Conservation (phyloP, 1,140 invertebrate genomes). For the Drosophila virilis region DNA sequence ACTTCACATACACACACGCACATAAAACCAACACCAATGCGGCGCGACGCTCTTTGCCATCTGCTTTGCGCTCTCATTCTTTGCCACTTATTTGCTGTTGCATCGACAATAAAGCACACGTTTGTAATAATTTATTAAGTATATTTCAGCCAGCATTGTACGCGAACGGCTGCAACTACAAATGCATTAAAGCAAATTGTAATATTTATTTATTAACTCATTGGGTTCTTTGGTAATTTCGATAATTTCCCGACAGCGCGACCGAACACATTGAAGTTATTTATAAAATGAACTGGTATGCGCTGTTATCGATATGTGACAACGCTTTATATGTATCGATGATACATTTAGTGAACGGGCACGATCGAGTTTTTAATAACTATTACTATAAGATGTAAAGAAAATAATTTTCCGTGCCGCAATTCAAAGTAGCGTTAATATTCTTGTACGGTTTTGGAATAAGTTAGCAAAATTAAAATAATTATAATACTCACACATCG, state of each 20-base stretch:
- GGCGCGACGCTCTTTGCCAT: constrained; percentile 76
- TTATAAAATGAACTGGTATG: constrained; percentile 47
- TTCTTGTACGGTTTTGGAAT: neutral
- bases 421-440: neutral
- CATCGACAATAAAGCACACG: constrained; percentile 47
- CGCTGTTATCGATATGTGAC: constrained; percentile 22
- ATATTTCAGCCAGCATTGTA: constrained; percentile 11
- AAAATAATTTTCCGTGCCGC: neutral
- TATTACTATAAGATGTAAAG: neutral
- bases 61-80: constrained; percentile 79
- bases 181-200: constrained; percentile 1
- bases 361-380: neutral
- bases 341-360: neutral
- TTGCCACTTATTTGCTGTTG: constrained; percentile 73
- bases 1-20: constrained; percentile 61
- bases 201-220: constrained; percentile 33
- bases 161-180: constrained; percentile 2
- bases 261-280: constrained; percentile 54
- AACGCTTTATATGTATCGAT: constrained; percentile 21
- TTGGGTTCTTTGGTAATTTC: constrained; percentile 22
- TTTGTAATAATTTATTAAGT: constrained; percentile 19
- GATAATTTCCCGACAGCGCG: constrained; percentile 27
- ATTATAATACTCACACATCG: neutral
- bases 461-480: neutral
- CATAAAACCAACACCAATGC: constrained; percentile 52